These are phyloP conservation scores for Periparus ater DNA, from an alignment of 2,797 vertebrate genomes.

Conservation along the genomic window DNA sequence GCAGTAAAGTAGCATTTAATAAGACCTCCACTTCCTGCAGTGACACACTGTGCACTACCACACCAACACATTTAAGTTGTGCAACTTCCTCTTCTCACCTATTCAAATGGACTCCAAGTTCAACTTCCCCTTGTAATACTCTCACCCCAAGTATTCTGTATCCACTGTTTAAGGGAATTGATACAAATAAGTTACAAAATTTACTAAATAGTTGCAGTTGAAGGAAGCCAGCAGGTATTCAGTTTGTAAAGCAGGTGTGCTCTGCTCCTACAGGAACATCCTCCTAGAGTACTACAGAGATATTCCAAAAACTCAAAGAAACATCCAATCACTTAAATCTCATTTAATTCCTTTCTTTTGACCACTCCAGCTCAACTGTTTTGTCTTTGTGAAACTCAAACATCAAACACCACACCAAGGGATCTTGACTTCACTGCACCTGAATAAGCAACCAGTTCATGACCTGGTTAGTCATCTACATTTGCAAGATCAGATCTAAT, in stretches of 20 bases:
- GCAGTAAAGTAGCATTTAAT: not conserved
- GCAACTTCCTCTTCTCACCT: not conserved
- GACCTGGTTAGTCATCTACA: not conserved
- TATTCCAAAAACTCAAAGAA: not conserved
- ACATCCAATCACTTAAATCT: not conserved
- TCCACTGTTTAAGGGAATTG: not conserved
- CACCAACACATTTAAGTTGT: not conserved
- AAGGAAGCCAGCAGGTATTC: not conserved
- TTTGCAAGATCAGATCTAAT: not conserved
- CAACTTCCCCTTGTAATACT: not conserved
- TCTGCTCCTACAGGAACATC: not conserved
- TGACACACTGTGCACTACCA: not conserved
- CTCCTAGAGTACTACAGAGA: not conserved
- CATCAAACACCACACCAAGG: not conserved
- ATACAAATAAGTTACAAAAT: not conserved
- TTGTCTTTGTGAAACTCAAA: not conserved
- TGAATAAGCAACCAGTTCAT: not conserved
- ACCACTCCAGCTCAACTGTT: not conserved
- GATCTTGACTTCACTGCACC: not conserved
- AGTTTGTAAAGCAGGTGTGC: rapidly evolving
- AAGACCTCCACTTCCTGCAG: not conserved
- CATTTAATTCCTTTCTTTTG: not conserved
- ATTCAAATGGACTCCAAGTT: not conserved
- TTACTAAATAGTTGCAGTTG: not conserved
- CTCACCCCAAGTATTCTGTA: not conserved